Percentiles rank a stretch among this genome's conserved stretches.
Evolutionary conservation across 2,888 invertebrate genomes (phyloP).

Genomic region (Cyaniris semiargus): DNA sequence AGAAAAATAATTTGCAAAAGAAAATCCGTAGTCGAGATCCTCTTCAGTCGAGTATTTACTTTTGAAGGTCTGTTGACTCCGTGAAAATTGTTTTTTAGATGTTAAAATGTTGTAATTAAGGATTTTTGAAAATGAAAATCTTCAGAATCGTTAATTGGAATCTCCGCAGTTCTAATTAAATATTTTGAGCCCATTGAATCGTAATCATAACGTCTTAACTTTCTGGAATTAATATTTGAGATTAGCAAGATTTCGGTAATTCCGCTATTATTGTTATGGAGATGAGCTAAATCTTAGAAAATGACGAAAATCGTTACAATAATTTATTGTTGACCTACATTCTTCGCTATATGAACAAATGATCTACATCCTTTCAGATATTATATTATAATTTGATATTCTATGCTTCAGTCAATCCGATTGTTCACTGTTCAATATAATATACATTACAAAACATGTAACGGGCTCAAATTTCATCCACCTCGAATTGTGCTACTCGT

Average conservation of each 20-base stretch:
- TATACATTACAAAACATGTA: not conserved
- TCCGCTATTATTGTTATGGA: not conserved
- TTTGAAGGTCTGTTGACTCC: constrained; percentile 12
- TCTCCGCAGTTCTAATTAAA: constrained; percentile 5
- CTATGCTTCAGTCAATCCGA: constrained; percentile 10
- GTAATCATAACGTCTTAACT: constrained; percentile 6
- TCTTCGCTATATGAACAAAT: not conserved
- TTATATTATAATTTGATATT: not conserved
- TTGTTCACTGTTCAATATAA: not conserved
- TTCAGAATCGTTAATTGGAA: constrained; percentile 2
- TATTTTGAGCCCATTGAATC: constrained; percentile 7
- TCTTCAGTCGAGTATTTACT: constrained; percentile 15
- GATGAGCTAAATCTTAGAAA: not conserved
- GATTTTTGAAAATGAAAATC: constrained; percentile 19
- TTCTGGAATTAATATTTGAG: not conserved
- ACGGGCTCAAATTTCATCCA: constrained; percentile 1
- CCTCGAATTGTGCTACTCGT: constrained; percentile 11
- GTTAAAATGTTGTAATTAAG: constrained; percentile 11
- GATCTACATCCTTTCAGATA: not conserved
- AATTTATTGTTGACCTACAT: not conserved
- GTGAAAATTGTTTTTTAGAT: constrained; percentile 17
- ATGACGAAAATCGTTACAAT: not conserved
- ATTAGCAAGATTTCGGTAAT: not conserved
- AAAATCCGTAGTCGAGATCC: constrained; percentile 10
- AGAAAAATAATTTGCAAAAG: constrained; percentile 18